Conservation (phyloP, 1,140 invertebrate species). For the Scaptomyza hsui region DNA sequence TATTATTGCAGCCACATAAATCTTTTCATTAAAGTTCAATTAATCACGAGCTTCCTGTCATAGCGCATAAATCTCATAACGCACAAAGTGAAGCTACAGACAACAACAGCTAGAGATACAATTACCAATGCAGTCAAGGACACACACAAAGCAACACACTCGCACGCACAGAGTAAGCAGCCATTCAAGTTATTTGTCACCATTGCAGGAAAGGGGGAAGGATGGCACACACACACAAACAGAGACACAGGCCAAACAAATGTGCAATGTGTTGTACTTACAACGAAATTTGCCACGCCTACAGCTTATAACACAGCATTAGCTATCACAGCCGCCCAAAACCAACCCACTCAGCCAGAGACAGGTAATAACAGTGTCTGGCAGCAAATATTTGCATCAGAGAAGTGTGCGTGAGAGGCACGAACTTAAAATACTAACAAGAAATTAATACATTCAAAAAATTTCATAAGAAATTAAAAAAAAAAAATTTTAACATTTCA, state of each 20-base stretch:
- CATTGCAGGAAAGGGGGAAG: conserved; percentile 7
- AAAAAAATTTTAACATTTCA: background rate
- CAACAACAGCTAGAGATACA: conserved; percentile 33
- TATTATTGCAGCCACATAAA: conserved; percentile 77
- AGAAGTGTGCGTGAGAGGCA: conserved; percentile 37
- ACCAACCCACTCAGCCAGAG: conserved; percentile 28
- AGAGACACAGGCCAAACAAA: conserved; percentile 50
- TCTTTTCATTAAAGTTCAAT: conserved; percentile 82
- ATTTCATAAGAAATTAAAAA: background rate
- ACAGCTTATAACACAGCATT: conserved; percentile 26
- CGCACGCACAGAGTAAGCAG: conserved; percentile 4
- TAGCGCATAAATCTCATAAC: conserved; percentile 70
- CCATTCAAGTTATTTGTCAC: conserved; percentile 21
- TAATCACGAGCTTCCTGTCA: conserved; percentile 77
- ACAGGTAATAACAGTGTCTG: conserved; percentile 63
- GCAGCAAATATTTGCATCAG: conserved; percentile 50
- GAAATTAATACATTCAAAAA: background rate
- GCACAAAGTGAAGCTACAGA: conserved; percentile 28
- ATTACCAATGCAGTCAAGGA: conserved; percentile 38
- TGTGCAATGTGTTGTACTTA: conserved; percentile 75
- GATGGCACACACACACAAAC: conserved; percentile 9
- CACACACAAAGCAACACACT: conserved; percentile 38
- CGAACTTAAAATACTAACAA: background rate
- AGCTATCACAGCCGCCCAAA: background rate
- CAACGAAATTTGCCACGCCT: conserved; percentile 73